These are phyloP conservation scores for Crambe crambe DNA, from an alignment of 37 sponge, comb jelly and placozoan genomes.

Conservation along the genomic window DNA sequence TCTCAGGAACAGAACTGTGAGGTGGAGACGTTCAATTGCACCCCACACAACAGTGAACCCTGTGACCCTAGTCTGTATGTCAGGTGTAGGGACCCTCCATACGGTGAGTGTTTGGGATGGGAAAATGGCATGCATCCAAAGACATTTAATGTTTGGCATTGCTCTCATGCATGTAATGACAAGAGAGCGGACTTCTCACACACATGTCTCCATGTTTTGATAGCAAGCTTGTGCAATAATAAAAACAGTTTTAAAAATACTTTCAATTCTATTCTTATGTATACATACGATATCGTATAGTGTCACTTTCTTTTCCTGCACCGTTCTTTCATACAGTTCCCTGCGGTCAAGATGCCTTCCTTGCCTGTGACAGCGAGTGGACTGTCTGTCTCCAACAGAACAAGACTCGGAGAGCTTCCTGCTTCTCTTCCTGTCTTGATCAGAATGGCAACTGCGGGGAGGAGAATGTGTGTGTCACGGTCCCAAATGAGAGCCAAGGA, in stretches of 20 bases:
- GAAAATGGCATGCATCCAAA: no score
- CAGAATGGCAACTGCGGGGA: not conserved
- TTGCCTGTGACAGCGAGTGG: conserved; percentile 11
- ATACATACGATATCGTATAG: no score
- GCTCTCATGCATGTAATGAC: no score
- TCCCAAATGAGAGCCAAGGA: not conserved
- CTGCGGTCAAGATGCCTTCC: not conserved
- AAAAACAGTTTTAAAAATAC: no score
- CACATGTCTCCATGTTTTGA: not conserved
- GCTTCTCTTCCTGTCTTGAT: not conserved
- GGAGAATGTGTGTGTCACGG: not conserved
- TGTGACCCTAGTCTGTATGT: not conserved
- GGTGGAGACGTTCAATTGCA: not conserved
- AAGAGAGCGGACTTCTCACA: no score
- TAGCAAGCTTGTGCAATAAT: no score
- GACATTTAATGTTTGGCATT: no score
- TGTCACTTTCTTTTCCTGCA: no score
- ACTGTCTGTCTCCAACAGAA: conserved; percentile 1
- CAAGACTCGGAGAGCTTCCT: not conserved
- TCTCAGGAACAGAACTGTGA: not conserved
- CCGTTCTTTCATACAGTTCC: no score
- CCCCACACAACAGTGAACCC: not conserved
- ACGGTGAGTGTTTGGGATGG: not conserved
- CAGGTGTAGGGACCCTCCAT: not conserved
- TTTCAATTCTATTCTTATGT: no score